These are phyloP conservation scores for Nothocercus nigrocapillus DNA, from an alignment of 2,113 vertebrate species.

Conservation along the genomic window DNA sequence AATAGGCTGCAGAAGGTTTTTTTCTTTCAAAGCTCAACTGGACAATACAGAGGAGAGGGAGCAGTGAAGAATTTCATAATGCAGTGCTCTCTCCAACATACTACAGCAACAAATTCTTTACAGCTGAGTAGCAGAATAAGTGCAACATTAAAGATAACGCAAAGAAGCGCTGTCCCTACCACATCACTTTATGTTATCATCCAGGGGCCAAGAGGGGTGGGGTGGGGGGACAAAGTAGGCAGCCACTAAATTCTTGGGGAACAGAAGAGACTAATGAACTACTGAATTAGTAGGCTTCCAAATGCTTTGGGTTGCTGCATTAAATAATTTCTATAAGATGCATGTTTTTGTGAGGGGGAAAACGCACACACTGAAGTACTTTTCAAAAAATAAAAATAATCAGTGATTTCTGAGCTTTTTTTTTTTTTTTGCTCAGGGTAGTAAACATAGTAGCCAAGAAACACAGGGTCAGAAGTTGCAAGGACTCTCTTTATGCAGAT, in stretches of 20 bases:
- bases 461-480: neutral
- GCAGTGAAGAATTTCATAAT: neutral
- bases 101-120: slow-evolving; percentile 29
- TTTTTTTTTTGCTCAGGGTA: neutral
- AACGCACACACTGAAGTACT: neutral
- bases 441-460: neutral
- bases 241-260: neutral
- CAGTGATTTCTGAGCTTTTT: neutral
- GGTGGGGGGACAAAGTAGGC: neutral
- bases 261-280: neutral
- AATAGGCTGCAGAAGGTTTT: neutral
- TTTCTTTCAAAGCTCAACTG: neutral
- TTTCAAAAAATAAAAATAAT: slow-evolving; percentile 14
- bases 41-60: neutral
- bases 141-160: slow-evolving; percentile 13
- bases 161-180: slow-evolving; percentile 26
- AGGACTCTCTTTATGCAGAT: neutral
- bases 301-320: neutral
- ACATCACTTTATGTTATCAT: slow-evolving; percentile 29
- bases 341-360: neutral
- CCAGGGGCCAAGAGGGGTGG: neutral
- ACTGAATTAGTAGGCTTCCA: neutral
- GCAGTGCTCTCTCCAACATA: neutral
- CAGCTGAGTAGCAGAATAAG: neutral
- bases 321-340: neutral